Evolutionary conservation across 2,888 invertebrate genomes (phyloP).

Genomic region (Polietes domitor): DNA sequence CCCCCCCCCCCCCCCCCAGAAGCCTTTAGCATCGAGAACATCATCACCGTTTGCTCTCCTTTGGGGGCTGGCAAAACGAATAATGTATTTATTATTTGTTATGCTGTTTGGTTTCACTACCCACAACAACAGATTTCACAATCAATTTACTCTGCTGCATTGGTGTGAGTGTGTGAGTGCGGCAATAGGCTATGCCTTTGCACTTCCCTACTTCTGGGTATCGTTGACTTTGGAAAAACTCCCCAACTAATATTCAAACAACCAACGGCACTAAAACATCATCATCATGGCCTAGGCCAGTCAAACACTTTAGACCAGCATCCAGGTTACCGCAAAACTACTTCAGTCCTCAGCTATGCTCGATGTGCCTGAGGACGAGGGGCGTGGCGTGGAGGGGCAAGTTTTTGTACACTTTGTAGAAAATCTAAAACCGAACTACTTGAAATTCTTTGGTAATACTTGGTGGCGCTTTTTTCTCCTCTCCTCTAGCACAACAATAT

Average conservation of each 20-base stretch:
- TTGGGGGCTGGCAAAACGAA: slow-evolving; percentile 42
- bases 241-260: slow-evolving; percentile 3
- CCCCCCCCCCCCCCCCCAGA: too few relatives aligned
- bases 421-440: slow-evolving; percentile 15
- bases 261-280: neutral
- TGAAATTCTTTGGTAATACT: slow-evolving; percentile 13
- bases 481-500: neutral
- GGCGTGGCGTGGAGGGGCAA: neutral
- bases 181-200: neutral
- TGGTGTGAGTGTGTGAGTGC: neutral
- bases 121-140: slow-evolving; percentile 72
- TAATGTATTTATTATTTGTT: slow-evolving; percentile 50
- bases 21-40: too few relatives aligned
- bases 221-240: neutral
- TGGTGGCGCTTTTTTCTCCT: neutral
- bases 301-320: neutral
- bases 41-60: neutral
- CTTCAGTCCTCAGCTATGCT: neutral
- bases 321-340: slow-evolving; percentile 16
- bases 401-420: neutral
- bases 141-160: slow-evolving; percentile 74
- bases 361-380: neutral
- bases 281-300: slow-evolving; percentile 13
- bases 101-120: slow-evolving; percentile 23
- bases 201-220: neutral